phyloP scores from a whole-genome alignment of 2,797 vertebrate genomes.

The Chiroxiphia lanceolata region DNA sequence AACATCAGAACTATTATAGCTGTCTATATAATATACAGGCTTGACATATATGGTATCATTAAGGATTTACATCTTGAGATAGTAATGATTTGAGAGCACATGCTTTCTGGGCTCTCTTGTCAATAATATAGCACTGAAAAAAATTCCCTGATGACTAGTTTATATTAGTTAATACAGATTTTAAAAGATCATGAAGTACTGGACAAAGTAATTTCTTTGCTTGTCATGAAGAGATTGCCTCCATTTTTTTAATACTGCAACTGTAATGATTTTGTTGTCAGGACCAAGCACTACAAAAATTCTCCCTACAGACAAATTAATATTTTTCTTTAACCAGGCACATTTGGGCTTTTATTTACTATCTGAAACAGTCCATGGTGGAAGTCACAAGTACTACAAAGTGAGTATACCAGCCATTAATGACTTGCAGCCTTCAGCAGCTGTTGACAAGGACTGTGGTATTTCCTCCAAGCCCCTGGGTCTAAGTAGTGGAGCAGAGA shows the following conservation, averaged over 20 bases:
- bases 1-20: constrained; percentile 11
- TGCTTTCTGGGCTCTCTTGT: background rate
- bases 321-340: background rate
- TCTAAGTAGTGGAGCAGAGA: background rate
- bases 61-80: constrained; percentile 13
- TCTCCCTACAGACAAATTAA: background rate
- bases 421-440: background rate
- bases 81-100: background rate
- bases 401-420: background rate
- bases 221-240: background rate
- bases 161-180: background rate
- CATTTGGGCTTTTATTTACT: background rate
- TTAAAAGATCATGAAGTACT: background rate
- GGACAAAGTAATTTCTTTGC: background rate
- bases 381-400: background rate
- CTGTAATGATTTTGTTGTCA: background rate
- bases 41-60: background rate
- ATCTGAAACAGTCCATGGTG: background rate
- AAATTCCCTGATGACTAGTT: background rate
- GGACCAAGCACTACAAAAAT: background rate
- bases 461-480: background rate
- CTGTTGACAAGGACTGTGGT: background rate
- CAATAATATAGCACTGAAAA: background rate
- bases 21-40: constrained; percentile 1
- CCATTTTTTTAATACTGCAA: background rate